Evolutionary conservation across 2,797 vertebrate genomes (phyloP), one percentile per base, ranked within the genome.

Genomic region (Cyclura pinguis): DNA sequence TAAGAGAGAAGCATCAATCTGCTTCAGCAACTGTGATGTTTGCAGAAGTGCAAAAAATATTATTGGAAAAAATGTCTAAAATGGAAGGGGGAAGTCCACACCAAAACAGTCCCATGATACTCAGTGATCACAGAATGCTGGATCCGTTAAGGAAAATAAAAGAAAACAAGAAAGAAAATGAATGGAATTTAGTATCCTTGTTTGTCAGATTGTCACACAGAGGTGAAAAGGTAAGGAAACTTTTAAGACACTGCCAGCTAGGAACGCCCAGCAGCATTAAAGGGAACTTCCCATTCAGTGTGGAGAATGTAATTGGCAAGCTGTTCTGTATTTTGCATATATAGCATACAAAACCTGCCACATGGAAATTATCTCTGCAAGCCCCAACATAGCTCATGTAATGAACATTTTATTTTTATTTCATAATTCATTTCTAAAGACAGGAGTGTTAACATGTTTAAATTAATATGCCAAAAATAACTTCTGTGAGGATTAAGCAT

Each of bases 381-480:
- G 57, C n/a, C n/a, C 22, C 35, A 84, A 64, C 10, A 64, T 47
- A 35, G 35, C 10, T 84, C 59, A 84, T 84, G 22, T 42, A 84
- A 64, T 13, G n/a, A 35, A 82, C 29, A 81, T 59, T 35, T n/a
- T 83, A 83, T 83, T 84, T 84, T 67, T 47, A 84, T 67, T 67
- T 67, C 27, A 29, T 47, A 84, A 47, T 84, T 67, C 59, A 84
- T 84, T 47, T 16, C 47, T 47, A 42, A 42, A 84, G 67, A 42
- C 7, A 42, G 18, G 8, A 22, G 38, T 24, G 4, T 76, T 76
- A 24, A 76, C 18, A 76, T 38, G 32, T 69, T 69, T 69, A 69
- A 69, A 69, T 69, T 29, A 69, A 69, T 32, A 69, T 69, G 67
- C 67, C 67, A 69, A 29, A 69, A 69, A 69, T 69, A 69, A 32